These are phyloP conservation scores for Cephalopterus ornatus DNA, from an alignment of 2,113 vertebrate species.

Conservation along the genomic window DNA sequence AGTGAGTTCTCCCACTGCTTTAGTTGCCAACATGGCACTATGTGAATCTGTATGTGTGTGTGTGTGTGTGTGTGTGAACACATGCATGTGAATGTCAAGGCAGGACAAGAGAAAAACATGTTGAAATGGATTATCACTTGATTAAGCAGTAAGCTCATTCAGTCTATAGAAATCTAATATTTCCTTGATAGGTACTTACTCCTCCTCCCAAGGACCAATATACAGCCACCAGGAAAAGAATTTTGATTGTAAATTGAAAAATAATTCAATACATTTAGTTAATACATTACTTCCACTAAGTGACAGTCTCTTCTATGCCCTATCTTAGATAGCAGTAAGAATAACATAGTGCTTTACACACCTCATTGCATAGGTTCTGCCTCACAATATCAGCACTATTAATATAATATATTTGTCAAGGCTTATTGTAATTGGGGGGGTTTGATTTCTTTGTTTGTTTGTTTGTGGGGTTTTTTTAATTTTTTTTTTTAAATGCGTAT, in stretches of 20 bases:
- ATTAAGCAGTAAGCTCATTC: neutral
- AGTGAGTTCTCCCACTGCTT: neutral
- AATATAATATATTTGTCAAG: slow-evolving; percentile 58
- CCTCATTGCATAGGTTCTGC: neutral
- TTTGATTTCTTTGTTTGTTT: too few relatives aligned
- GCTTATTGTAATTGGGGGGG: slow-evolving; percentile 51
- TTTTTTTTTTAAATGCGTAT: slow-evolving; percentile 36
- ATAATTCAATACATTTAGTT: neutral
- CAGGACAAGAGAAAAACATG: neutral
- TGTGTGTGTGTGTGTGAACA: fast-evolving
- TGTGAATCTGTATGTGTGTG: neutral
- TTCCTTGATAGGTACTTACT: neutral
- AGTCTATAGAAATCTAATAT: neutral
- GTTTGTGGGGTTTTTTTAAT: slow-evolving; percentile 46
- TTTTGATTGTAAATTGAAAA: neutral
- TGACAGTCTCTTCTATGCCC: neutral
- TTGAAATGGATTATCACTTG: neutral
- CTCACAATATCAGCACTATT: slow-evolving; percentile 60
- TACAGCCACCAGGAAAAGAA: neutral
- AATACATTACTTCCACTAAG: neutral
- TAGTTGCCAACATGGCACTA: neutral
- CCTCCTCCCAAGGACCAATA: neutral
- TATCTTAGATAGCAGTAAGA: slow-evolving; percentile 12
- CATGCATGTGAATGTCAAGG: neutral
- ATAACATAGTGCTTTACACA: slow-evolving; percentile 1